phyloP scores from a whole-genome alignment of 2,113 vertebrate species.

The Cacatua alba region DNA sequence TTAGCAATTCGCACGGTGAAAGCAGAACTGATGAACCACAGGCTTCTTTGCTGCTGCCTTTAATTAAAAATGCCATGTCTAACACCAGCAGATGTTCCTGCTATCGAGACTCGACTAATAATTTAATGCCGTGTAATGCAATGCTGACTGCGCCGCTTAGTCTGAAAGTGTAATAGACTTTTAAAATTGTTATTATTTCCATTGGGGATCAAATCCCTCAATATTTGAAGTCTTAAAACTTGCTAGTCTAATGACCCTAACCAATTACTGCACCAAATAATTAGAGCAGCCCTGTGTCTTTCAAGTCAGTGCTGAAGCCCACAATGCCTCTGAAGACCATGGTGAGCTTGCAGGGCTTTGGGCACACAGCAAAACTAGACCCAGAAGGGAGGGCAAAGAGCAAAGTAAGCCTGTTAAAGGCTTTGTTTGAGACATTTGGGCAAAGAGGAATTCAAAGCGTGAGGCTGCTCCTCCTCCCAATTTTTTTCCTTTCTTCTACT shows the following conservation, averaged over 20 bases:
- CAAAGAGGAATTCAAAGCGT: neutral
- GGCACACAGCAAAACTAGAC: neutral
- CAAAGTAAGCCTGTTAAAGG: neutral
- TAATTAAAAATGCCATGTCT: constrained; percentile 70
- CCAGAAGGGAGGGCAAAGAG: neutral
- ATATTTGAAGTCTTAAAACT: neutral
- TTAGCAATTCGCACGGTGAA: neutral
- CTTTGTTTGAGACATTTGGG: neutral
- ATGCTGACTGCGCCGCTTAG: constrained; percentile 25
- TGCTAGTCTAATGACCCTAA: neutral
- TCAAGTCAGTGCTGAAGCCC: accelerated
- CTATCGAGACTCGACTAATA: neutral
- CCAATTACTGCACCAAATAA: neutral
- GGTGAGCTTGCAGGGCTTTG: neutral
- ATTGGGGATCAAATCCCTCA: neutral
- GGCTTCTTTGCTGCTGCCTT: constrained; percentile 42
- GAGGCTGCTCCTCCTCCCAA: neutral
- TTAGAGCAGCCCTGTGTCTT: neutral
- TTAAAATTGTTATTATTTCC: neutral
- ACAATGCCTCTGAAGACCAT: accelerated
- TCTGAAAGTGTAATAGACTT: neutral
- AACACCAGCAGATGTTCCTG: constrained; percentile 64
- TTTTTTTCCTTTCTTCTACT: neutral
- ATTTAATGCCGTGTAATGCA: neutral
- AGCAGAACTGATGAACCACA: constrained; percentile 52